These are phyloP conservation scores for Lochmaea capreae DNA, from an alignment of 2,888 invertebrate species.

Conservation along the genomic window DNA sequence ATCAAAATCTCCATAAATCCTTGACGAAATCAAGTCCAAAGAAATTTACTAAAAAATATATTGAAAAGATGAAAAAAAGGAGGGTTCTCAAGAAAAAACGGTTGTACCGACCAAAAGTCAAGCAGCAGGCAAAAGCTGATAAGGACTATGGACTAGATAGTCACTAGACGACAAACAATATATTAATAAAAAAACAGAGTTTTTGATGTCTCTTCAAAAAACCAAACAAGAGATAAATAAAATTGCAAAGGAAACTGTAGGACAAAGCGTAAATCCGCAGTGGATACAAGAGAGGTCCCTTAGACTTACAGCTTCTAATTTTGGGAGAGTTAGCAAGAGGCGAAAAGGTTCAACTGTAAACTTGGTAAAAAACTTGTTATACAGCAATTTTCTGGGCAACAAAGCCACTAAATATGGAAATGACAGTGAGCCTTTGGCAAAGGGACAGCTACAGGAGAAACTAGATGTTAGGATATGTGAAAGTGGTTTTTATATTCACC, in stretches of 20 bases:
- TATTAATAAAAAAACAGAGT: constrained; percentile 3
- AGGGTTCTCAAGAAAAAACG: neutral
- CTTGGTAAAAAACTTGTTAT: neutral
- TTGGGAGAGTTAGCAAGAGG: neutral
- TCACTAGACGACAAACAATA: neutral
- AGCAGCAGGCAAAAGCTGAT: neutral
- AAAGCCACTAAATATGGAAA: constrained; percentile 13
- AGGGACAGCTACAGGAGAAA: neutral
- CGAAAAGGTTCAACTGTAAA: no score
- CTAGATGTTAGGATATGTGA: neutral
- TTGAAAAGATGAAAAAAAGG: neutral
- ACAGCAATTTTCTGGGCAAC: constrained; percentile 9
- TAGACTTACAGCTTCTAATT: constrained; percentile 15
- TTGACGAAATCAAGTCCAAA: constrained; percentile 16
- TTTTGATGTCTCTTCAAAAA: constrained; percentile 14
- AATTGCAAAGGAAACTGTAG: neutral
- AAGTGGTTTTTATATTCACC: constrained; percentile 9
- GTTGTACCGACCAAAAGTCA: neutral
- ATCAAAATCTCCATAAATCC: constrained; percentile 8
- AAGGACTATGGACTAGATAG: constrained; percentile 16
- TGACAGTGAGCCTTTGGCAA: constrained; percentile 10
- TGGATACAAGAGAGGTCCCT: constrained; percentile 15
- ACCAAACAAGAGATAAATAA: constrained; percentile 2
- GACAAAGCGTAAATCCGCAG: constrained; percentile 12
- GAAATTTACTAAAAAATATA: constrained; percentile 4